Base-by-base conservation (phyloP, 2,888 invertebrate genomes). In the Rotaria sp. region DNA sequence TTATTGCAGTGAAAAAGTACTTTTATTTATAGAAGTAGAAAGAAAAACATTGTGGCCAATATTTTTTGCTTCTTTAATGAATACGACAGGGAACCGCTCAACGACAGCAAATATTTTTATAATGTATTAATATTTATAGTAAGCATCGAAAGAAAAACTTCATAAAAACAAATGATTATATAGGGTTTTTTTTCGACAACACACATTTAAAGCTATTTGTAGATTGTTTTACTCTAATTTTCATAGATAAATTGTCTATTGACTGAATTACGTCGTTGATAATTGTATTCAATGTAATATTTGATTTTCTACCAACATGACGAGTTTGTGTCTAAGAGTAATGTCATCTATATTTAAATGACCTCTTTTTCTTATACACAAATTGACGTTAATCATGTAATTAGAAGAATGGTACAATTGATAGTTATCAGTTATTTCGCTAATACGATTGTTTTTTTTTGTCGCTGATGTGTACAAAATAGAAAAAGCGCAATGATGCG, bases 401-500 rank as follows among this genome's bases (percentile, higher is more conserved):
- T 21, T 30, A 38, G 35, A 67, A 67, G 35, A 67, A 35, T 35
- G 35, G 35, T 67, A 67, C 21, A 26, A 38, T 18, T 67, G 67
- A 67, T 67, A 35, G 13, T 35, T 67, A 67, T 67, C 21, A 35
- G 67, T 67, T 67, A 35, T 67, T 67, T 35, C 7, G 35, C 21
- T 35, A 67, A 15, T 35, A 35, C 21, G 67, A 67, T 67, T 67
- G 67, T 30, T 67, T 11, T 30, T n/a, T 35, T 13, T 67, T 67
- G 67, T 35, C 30, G 35, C 2, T 35, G 67, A 67, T 67, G 67
- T 67, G 67, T 67, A 67, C 30, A 18, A 67, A 67, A 67, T 67
- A 67, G 67, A 35, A 35, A 67, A 67, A 67, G 30, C 67, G 67
- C 67, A 67, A 30, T 35, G 67, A 67, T 67, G 67, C 67, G 67